A percentile compares a stretch with the other conserved stretches of the same genome.
Evolutionary conservation across 2,113 vertebrate genomes (phyloP).

Genomic region (Cochlearius cochlearius): DNA sequence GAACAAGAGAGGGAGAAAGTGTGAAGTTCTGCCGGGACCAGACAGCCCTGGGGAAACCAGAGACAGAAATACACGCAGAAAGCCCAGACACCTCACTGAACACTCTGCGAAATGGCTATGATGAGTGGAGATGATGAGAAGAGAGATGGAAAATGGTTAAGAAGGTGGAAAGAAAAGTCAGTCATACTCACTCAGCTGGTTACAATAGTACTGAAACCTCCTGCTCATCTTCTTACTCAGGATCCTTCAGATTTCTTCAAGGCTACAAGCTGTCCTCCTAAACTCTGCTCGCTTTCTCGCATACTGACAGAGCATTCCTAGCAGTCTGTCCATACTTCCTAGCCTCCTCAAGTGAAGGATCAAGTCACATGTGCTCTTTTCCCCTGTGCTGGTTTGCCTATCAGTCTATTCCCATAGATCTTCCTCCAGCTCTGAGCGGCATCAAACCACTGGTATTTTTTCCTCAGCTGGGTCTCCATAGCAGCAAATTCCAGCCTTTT

Average conservation of each 20-base stretch:
- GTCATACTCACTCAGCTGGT: not conserved
- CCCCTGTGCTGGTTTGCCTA: not conserved
- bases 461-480: fast-evolving
- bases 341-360: not conserved
- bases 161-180: not conserved
- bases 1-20: not conserved
- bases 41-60: not conserved
- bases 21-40: not conserved
- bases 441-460: not conserved
- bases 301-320: not conserved
- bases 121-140: not conserved
- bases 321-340: not conserved
- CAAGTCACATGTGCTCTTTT: not conserved
- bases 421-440: not conserved
- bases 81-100: not conserved
- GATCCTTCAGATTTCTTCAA: not conserved
- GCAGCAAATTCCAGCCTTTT: not conserved
- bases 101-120: not conserved
- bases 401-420: not conserved
- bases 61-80: not conserved
- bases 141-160: not conserved
- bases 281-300: not conserved
- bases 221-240: not conserved
- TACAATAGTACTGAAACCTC: not conserved
- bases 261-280: not conserved